phyloP scores from a whole-genome alignment of 2,888 invertebrate species.

The Drosophila macrothrix region DNA sequence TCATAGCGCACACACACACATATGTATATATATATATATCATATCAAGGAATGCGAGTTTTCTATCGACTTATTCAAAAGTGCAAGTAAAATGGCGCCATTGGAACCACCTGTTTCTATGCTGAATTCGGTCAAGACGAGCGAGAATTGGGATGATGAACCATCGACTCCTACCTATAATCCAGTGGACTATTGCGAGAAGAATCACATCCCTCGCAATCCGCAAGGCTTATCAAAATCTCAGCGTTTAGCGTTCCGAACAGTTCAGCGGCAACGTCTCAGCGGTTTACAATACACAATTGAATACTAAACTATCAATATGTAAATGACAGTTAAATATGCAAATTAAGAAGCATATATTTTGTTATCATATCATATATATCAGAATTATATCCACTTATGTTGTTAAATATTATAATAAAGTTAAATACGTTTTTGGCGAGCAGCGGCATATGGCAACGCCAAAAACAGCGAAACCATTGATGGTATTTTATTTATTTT shows the following conservation, averaged over 20 bases:
- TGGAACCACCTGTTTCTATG: not conserved
- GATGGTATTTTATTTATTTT: not conserved
- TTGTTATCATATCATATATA: not conserved
- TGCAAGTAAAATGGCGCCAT: conserved; percentile 53
- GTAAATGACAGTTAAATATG: not conserved
- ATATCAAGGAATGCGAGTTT: conserved; percentile 62
- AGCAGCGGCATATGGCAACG: conserved; percentile 1
- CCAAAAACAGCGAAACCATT: conserved; percentile 25
- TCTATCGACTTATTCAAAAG: conserved; percentile 40
- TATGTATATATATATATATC: conserved; percentile 15
- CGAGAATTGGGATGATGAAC: conserved; percentile 50
- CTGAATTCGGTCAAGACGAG: not conserved
- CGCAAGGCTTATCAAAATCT: conserved; percentile 48
- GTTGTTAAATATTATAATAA: not conserved
- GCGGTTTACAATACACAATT: conserved; percentile 2
- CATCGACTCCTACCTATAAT: conserved; percentile 37
- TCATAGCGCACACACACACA: not conserved
- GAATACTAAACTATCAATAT: not conserved
- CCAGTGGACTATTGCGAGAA: conserved; percentile 36
- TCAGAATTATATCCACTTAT: not conserved
- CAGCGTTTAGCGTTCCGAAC: conserved; percentile 64
- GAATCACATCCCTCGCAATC: conserved; percentile 49
- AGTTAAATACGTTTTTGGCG: not conserved
- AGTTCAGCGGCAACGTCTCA: conserved; percentile 67
- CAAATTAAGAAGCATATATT: not conserved